Evolutionary conservation across 2,888 invertebrate genomes (phyloP).

Genomic region (Eristalinus sepulchralis): DNA sequence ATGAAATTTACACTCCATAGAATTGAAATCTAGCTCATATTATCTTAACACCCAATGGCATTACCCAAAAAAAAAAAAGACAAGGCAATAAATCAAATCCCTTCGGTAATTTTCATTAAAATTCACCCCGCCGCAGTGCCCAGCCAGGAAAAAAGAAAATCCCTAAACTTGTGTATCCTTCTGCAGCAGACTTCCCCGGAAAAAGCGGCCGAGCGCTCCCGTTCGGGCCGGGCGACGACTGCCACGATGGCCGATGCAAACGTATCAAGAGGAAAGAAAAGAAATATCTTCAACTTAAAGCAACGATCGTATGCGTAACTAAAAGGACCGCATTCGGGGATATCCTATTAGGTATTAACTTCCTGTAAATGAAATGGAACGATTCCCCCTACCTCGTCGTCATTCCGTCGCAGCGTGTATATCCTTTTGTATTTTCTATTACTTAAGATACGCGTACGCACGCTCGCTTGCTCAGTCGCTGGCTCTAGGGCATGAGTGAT

Average conservation of each 20-base stretch:
- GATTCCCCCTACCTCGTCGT: too few species aligned
- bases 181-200: conserved; percentile 16
- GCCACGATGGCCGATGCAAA: conserved; percentile 42
- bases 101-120: conserved; percentile 70
- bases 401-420: conserved; percentile 26
- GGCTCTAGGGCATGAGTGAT: conserved; percentile 76
- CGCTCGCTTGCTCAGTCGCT: too few species aligned
- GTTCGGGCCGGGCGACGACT: too few species aligned
- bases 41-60: conserved; percentile 63
- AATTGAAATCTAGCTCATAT: conserved; percentile 57
- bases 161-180: background rate
- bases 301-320: conserved; percentile 67
- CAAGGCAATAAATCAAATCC: conserved; percentile 69
- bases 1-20: conserved; percentile 60
- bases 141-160: background rate
- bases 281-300: background rate
- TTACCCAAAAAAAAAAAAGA: conserved; percentile 25
- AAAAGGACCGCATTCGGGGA: conserved; percentile 67
- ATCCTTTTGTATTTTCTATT: conserved; percentile 67
- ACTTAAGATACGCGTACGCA: conserved; percentile 62
- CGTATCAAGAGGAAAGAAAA: conserved; percentile 13
- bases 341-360: conserved; percentile 67
- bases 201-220: too few species aligned
- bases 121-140: conserved; percentile 62
- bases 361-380: conserved; percentile 70